Percentiles rank a stretch among this genome's conserved stretches.
Conservation (phyloP, 1,140 invertebrate genomes). For the Andricus grossulariae region DNA sequence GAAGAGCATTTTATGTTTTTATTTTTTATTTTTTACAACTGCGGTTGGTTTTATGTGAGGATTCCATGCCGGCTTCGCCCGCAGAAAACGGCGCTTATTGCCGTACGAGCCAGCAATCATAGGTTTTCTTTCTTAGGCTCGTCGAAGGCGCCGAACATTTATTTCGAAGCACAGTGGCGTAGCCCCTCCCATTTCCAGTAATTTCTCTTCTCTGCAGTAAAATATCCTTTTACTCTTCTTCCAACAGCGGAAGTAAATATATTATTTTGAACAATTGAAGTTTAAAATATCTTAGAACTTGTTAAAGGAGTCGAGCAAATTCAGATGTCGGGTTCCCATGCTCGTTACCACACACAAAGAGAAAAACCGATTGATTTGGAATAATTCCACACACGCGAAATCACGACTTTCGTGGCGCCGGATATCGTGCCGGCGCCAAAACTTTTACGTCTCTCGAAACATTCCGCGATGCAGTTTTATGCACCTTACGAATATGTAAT, state of each 20-base stretch:
- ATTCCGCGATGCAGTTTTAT: neutral
- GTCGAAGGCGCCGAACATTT: conserved; percentile 19
- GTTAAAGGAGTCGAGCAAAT: no score
- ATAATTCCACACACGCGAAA: no score
- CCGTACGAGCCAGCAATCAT: conserved; percentile 14
- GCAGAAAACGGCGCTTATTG: neutral
- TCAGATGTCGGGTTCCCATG: no score
- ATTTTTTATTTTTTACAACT: neutral
- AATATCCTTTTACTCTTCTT: no score
- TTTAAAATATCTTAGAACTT: no score
- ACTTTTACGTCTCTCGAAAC: neutral
- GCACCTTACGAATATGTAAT: neutral
- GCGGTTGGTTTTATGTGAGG: conserved; percentile 5
- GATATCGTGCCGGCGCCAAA: neutral
- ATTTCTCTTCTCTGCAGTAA: neutral
- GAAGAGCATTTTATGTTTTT: conserved; percentile 1
- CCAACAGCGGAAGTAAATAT: no score
- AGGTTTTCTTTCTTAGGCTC: conserved; percentile 20
- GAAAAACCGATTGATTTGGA: no score
- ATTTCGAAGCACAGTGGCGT: neutral
- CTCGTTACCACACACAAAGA: no score
- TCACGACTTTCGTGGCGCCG: no score
- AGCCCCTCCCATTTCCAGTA: neutral
- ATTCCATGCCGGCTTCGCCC: conserved; percentile 13
- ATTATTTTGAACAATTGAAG: no score